Base-by-base conservation (phyloP, 2,113 vertebrate species). In the Corynorhinus townsendii region DNA sequence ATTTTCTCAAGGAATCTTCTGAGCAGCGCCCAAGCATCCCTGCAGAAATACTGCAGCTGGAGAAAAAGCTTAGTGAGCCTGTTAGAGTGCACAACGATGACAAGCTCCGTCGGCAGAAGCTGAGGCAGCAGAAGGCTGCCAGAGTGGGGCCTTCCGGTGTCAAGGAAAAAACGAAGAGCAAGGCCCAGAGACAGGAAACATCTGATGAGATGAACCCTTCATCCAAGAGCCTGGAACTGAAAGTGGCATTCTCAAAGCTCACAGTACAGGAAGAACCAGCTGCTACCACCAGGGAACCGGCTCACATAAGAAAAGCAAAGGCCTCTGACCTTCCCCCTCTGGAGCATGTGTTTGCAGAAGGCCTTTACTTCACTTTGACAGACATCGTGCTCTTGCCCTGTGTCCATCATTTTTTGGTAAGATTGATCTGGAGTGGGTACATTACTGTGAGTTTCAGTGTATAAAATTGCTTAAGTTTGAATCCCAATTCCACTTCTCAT, bases 31-130 rank as follows among this genome's bases (percentile, higher is more conserved):
- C 96, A 24, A 17, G 93, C n/a, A 96, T 99, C 93, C 99, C 99
- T 54, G 84, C 95, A 75, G 98, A 99, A 94, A 97, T 99, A 83
- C 97, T 99, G 11, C 98, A 98, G 56, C 97, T 99, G 0, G 99
- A 99, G 98, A 98, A 86, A 68, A 99, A 99, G 92, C 98, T 99
- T 1, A 98, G 98, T 0, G 99, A 99, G 94, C 99, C 99, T 1
- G 99, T 99, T 75, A 98, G 98, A 96, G 99, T 99, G 30, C 99
- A 99, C 96, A 99, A 99, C 0, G 99, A 99, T 71, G 99, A 99
- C 98, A 99, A 99, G 98, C 99, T 99, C 81, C 99, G 99, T 12
- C 98, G 99, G 84, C 99, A 99, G 96, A 99, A 99, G 90, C 99
- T 99, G 89, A 98, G 99, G 12, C 98, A 99, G 9, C 98, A 99